Evolutionary conservation across 2,113 vertebrate species (phyloP).

Genomic region (Bufo bufo): DNA sequence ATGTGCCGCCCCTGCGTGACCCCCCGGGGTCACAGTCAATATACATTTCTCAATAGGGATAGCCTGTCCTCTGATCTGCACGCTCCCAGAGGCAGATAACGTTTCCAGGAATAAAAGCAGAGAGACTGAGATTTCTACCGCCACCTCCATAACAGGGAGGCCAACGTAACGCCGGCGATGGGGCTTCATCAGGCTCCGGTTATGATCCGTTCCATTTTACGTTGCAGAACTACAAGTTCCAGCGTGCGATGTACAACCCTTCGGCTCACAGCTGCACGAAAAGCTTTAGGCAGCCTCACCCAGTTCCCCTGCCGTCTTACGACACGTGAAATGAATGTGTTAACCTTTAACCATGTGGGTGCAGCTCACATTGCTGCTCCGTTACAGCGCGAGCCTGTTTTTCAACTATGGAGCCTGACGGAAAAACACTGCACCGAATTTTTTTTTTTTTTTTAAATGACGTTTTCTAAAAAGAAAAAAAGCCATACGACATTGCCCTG

Average conservation of each 20-base stretch:
- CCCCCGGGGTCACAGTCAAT: conserved; percentile 3
- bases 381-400: background rate
- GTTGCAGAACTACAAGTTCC: background rate
- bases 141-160: too few species aligned
- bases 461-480: too few species aligned
- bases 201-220: too few species aligned
- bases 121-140: background rate
- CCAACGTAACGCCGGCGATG: too few species aligned
- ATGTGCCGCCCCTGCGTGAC: background rate
- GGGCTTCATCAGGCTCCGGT: background rate
- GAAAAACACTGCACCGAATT: background rate
- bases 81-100: background rate
- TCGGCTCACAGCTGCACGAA: background rate
- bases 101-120: background rate
- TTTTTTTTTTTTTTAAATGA: background rate
- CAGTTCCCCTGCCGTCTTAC: background rate
- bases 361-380: background rate
- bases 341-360: conserved; percentile 25
- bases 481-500: background rate
- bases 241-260: background rate
- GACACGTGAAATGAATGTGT: background rate
- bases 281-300: background rate
- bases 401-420: background rate
- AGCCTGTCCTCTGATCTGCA: background rate
- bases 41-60: conserved; percentile 8